phyloP scores from a whole-genome alignment of 2,888 invertebrate genomes.

The Aproaerema taeniolella region DNA sequence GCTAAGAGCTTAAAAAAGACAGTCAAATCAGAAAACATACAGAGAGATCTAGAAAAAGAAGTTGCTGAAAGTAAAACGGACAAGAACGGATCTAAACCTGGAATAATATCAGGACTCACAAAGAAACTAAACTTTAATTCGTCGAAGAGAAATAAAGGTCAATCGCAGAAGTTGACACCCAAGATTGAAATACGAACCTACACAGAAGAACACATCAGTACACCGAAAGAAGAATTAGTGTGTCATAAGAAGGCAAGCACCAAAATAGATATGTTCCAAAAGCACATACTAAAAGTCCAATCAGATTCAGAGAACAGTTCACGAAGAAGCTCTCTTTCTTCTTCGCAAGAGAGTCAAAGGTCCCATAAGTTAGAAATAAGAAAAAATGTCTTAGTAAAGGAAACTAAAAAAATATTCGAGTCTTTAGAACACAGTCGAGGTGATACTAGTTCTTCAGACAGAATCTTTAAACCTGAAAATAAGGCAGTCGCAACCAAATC shows the following conservation, averaged over 20 bases:
- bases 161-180: constrained; percentile 39
- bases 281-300: constrained; percentile 57
- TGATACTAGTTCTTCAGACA: constrained; percentile 39
- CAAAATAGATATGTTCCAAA: constrained; percentile 71
- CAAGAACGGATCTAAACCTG: constrained; percentile 37
- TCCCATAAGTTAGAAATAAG: constrained; percentile 28
- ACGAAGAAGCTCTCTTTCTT: constrained; percentile 50
- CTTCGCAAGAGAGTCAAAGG: constrained; percentile 43
- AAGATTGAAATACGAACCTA: constrained; percentile 66
- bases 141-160: constrained; percentile 50
- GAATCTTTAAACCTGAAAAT: constrained; percentile 31
- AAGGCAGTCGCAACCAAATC: constrained; percentile 37
- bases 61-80: constrained; percentile 24
- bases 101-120: constrained; percentile 55
- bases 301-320: constrained; percentile 61
- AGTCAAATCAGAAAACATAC: constrained; percentile 22
- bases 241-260: constrained; percentile 65
- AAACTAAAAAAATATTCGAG: constrained; percentile 57
- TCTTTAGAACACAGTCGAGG: constrained; percentile 39
- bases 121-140: constrained; percentile 59
- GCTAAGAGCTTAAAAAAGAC: constrained; percentile 47
- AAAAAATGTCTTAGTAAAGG: constrained; percentile 39
- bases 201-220: constrained; percentile 50
- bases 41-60: constrained; percentile 20
- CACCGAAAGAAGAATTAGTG: constrained; percentile 55